These are phyloP conservation scores for Drosophila quinaria DNA, from an alignment of 2,888 invertebrate species.

Conservation along the genomic window DNA sequence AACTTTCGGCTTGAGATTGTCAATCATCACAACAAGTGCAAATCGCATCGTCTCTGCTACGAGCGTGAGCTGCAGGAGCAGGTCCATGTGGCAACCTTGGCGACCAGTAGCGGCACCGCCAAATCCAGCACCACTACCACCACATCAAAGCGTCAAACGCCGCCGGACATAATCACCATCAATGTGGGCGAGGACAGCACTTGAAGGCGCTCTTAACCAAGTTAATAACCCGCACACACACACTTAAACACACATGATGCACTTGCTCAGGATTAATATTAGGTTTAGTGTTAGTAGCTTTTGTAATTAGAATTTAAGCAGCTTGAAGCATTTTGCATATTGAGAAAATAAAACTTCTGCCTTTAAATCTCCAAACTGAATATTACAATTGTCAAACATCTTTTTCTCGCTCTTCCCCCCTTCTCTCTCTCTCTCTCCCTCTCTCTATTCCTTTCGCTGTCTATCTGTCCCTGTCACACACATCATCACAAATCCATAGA, in stretches of 20 bases:
- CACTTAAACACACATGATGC: constrained; percentile 35
- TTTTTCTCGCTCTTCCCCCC: constrained; percentile 11
- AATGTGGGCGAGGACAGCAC: constrained; percentile 81
- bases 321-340: constrained; percentile 73
- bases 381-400: constrained; percentile 22
- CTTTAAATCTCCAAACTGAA: constrained; percentile 15
- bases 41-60: constrained; percentile 90
- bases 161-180: constrained; percentile 81
- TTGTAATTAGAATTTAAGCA: constrained; percentile 53
- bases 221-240: constrained; percentile 16
- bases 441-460: neutral
- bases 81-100: neutral
- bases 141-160: constrained; percentile 30
- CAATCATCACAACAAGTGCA: constrained; percentile 92
- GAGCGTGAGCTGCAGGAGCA: constrained; percentile 86
- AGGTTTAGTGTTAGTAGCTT: constrained; percentile 51
- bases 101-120: constrained; percentile 8
- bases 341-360: constrained; percentile 21
- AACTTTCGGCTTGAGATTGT: constrained; percentile 92
- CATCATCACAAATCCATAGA: constrained; percentile 34
- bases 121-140: constrained; percentile 8
- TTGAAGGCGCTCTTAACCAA: constrained; percentile 29
- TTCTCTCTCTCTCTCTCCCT: constrained; percentile 5
- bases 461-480: neutral
- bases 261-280: constrained; percentile 72